Conservation (phyloP, 2,797 vertebrate species). For the Poecilia wingei region DNA sequence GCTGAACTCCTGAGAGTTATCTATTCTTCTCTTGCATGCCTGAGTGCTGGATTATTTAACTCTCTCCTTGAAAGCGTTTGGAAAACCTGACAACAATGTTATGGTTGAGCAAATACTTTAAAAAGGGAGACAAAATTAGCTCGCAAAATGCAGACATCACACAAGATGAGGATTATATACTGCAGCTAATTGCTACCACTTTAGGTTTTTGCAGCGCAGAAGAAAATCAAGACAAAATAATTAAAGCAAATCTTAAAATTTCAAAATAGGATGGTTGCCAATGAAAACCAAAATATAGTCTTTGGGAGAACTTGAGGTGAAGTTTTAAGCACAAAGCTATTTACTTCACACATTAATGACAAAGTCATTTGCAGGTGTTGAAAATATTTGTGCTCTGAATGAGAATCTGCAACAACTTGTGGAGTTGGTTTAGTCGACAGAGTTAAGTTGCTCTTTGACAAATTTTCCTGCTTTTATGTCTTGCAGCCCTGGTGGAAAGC, state of each 20-base stretch:
- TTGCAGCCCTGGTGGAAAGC: constrained; percentile 51
- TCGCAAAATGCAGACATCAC: background rate
- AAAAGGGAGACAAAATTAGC: background rate
- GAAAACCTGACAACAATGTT: background rate
- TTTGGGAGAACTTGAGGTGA: background rate
- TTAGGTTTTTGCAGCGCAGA: background rate
- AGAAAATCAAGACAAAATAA: background rate
- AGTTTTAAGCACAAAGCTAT: background rate
- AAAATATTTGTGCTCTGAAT: background rate
- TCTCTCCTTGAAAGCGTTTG: background rate
- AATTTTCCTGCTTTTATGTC: background rate
- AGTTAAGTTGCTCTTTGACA: background rate
- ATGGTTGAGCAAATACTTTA: background rate
- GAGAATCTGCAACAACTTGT: background rate
- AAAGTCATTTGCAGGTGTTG: background rate
- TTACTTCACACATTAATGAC: background rate
- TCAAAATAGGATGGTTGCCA: background rate
- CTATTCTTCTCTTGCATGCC: background rate
- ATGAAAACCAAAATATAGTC: background rate
- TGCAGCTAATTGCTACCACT: background rate
- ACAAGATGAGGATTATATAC: background rate
- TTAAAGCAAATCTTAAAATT: background rate
- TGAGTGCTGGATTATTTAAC: background rate
- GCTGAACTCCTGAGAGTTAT: background rate
- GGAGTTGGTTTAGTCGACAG: background rate